A percentile compares a stretch with the other conserved stretches of the same genome.
Evolutionary conservation across 2,797 vertebrate genomes (phyloP).

Genomic region (Rhynchonycteris naso): DNA sequence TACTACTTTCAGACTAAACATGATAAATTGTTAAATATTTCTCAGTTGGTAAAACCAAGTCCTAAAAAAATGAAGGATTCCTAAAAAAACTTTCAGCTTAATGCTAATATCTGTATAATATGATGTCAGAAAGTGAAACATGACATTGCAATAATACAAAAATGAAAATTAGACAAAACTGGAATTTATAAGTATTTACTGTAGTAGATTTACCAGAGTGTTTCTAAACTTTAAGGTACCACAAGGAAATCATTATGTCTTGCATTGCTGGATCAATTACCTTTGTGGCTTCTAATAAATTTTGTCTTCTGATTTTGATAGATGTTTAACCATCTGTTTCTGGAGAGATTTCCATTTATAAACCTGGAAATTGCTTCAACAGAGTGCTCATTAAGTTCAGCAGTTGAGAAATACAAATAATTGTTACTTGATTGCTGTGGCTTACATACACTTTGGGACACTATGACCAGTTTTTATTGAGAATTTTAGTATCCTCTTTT

Average conservation of each 20-base stretch:
- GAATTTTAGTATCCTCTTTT: neutral
- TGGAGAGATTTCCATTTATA: constrained; percentile 80
- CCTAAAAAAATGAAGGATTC: constrained; percentile 52
- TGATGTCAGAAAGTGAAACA: constrained; percentile 43
- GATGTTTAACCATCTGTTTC: constrained; percentile 79
- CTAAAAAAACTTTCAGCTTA: constrained; percentile 41
- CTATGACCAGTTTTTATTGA: neutral
- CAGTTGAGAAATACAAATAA: constrained; percentile 43
- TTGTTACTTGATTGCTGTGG: neutral
- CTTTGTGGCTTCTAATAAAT: constrained; percentile 79
- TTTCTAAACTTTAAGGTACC: constrained; percentile 64
- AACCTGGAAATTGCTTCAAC: constrained; percentile 80
- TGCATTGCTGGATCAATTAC: constrained; percentile 80
- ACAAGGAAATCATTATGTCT: constrained; percentile 74
- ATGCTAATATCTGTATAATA: constrained; percentile 27
- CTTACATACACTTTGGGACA: neutral
- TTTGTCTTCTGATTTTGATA: constrained; percentile 81
- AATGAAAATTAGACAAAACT: constrained; percentile 39
- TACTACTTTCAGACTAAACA: constrained; percentile 10
- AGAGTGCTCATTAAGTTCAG: constrained; percentile 71
- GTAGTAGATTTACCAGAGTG: constrained; percentile 67
- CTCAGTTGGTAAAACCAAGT: constrained; percentile 36
- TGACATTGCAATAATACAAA: neutral
- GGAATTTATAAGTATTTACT: constrained; percentile 63
- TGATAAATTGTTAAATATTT: constrained; percentile 58